Evolutionary conservation across 2,888 invertebrate genomes (phyloP).

Genomic region (Folsomia candida): DNA sequence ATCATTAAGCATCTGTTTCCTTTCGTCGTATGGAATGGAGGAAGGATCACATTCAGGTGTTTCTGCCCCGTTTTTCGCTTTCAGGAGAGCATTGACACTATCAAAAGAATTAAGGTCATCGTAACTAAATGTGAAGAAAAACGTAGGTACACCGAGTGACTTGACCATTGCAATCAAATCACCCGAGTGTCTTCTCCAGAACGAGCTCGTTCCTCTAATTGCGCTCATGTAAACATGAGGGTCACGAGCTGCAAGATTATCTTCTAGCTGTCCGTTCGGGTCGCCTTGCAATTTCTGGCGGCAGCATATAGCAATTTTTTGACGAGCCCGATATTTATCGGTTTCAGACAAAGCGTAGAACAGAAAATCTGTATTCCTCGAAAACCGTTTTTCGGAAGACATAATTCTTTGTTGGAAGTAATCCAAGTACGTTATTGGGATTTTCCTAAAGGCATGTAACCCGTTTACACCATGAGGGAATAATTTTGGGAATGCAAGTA

Average conservation of each 20-base stretch:
- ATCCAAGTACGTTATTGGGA: not conserved
- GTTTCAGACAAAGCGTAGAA: not conserved
- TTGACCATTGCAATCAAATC: slow-evolving; percentile 25
- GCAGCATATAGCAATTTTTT: slow-evolving; percentile 26
- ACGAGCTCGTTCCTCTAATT: slow-evolving; percentile 21
- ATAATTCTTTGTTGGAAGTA: not conserved
- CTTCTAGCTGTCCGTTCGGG: not conserved
- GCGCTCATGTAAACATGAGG: slow-evolving; percentile 21
- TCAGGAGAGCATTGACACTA: slow-evolving; percentile 15
- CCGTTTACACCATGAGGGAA: slow-evolving; percentile 1
- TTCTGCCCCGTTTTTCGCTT: slow-evolving; percentile 16
- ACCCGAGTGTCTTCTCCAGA: slow-evolving; percentile 25
- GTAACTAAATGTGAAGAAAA: slow-evolving; percentile 26
- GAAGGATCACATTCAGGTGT: not conserved
- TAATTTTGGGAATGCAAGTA: not conserved
- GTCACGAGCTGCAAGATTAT: not conserved
- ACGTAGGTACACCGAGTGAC: slow-evolving; percentile 17
- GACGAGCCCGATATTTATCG: slow-evolving; percentile 5
- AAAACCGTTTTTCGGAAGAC: not conserved
- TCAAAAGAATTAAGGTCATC: slow-evolving; percentile 31
- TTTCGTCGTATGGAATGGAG: slow-evolving; percentile 7
- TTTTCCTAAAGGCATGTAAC: not conserved
- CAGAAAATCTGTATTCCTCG: not conserved
- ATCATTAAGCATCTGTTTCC: slow-evolving; percentile 13
- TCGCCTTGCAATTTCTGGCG: not conserved